These are phyloP conservation scores for Limnodromus scolopaceus DNA, from an alignment of 2,797 vertebrate genomes.

Conservation along the genomic window DNA sequence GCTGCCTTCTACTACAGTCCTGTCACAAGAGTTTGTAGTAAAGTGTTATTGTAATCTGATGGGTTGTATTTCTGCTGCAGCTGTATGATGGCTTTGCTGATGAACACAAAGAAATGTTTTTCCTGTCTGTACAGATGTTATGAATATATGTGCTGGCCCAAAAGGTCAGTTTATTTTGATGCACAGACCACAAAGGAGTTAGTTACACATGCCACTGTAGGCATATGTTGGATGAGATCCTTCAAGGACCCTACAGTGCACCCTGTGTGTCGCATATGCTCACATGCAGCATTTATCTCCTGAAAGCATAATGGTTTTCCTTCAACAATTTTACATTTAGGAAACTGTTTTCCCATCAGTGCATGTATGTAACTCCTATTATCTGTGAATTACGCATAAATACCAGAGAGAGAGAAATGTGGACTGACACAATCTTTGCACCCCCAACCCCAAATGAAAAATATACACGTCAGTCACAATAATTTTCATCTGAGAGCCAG, in stretches of 20 bases:
- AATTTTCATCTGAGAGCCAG: conserved; percentile 25
- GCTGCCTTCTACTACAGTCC: not conserved
- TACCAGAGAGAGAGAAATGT: conserved; percentile 13
- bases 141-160: not conserved
- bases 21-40: not conserved
- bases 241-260: not conserved
- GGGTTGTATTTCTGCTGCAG: conserved; percentile 3
- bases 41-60: not conserved
- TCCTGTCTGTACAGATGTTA: not conserved
- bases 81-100: not conserved
- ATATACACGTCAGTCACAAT: conserved; percentile 34
- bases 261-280: not conserved
- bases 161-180: conserved; percentile 39
- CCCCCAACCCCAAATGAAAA: not conserved
- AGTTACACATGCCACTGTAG: not conserved
- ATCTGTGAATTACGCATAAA: conserved; percentile 46
- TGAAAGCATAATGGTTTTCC: conserved; percentile 28
- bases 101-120: not conserved
- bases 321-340: conserved; percentile 51
- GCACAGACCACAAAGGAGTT: not conserved
- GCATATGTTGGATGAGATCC: not conserved
- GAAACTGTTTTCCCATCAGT: conserved; percentile 1
- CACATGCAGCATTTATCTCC: conserved; percentile 12
- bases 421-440: not conserved
- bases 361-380: not conserved